Evolutionary conservation across 2,113 vertebrate species (phyloP), one percentile per base, ranked within the genome.

Genomic region (Dasyurus viverrinus): DNA sequence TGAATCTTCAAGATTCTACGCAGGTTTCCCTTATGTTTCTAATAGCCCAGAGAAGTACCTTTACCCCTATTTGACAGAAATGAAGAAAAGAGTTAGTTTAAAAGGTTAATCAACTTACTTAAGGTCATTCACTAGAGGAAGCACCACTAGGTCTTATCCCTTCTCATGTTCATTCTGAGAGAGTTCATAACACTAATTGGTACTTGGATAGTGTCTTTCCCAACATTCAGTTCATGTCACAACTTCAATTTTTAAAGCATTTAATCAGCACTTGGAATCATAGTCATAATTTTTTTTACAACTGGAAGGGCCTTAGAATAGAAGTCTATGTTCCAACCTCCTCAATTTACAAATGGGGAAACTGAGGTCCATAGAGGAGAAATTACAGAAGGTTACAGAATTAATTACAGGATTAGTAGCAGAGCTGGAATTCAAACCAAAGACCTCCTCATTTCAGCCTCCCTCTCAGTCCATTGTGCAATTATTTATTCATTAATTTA

Each of bases 281-380:
- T n/a, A n/a, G 30, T 76, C 60, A 76, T 76, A n/a, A 68, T 30
- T 48, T 14, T 36, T 68, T 76, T 76, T 76, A 76, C 14, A 76
- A 5, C 36, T 19, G 4, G 14, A n/a, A 76, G 5, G 14, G 30
- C 30, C 60, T 91, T 46, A 89, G 46, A 42, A 3, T 23, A 90
- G 25, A 50, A 47, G 22, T 50, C 25, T 46, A 30, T 26, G 14
- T 54, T 54, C 93, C 0, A 14, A 54, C 30, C 11, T 46, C 89
- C 47, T 52, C 54, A 54, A 36, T 93, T 90, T 48, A 76, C 46
- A 95, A 53, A 50, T 3, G 26, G 96, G 60, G 53, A 94, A 90
- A 90, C 53, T 68, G 84, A 92, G 94, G 27, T 54, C 16, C 48
- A 7, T 54, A 93, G n/a, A 55, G 57, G 26, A 53, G 23, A 54